These are phyloP conservation scores for Dorcus hopei DNA, from an alignment of 2,888 invertebrate genomes.

Conservation along the genomic window DNA sequence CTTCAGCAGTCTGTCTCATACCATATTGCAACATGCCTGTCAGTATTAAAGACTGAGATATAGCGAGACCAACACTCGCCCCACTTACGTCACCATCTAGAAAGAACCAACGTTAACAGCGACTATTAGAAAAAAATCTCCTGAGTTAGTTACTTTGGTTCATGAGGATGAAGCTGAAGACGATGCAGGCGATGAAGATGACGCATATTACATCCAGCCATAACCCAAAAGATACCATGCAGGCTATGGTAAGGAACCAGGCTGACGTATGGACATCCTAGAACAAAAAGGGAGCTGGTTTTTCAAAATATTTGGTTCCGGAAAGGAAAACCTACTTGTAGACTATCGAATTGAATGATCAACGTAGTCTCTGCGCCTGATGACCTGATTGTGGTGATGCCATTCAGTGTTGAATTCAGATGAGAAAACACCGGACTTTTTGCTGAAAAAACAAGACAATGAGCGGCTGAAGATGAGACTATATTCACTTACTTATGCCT, in stretches of 20 bases:
- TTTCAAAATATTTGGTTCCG: constrained; percentile 52
- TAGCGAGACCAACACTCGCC: constrained; percentile 65
- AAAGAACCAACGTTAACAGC: neutral
- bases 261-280: constrained; percentile 68
- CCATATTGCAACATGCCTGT: constrained; percentile 78
- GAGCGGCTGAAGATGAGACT: neutral
- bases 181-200: constrained; percentile 57
- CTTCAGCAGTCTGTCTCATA: constrained; percentile 71
- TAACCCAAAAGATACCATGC: constrained; percentile 61
- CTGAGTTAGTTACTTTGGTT: constrained; percentile 48
- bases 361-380: constrained; percentile 68
- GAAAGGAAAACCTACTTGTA: constrained; percentile 70
- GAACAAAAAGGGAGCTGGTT: neutral
- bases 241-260: constrained; percentile 60
- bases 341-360: constrained; percentile 66
- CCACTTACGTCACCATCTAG: constrained; percentile 40
- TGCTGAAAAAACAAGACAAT: constrained; percentile 49
- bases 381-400: constrained; percentile 81
- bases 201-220: constrained; percentile 64
- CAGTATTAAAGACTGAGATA: constrained; percentile 66
- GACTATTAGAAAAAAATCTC: neutral
- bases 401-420: constrained; percentile 76
- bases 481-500: constrained; percentile 53
- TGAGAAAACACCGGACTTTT: constrained; percentile 89
- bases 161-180: constrained; percentile 59